Evolutionary conservation across 1,140 invertebrate species (phyloP).

Genomic region (Bactericera cockerelli): DNA sequence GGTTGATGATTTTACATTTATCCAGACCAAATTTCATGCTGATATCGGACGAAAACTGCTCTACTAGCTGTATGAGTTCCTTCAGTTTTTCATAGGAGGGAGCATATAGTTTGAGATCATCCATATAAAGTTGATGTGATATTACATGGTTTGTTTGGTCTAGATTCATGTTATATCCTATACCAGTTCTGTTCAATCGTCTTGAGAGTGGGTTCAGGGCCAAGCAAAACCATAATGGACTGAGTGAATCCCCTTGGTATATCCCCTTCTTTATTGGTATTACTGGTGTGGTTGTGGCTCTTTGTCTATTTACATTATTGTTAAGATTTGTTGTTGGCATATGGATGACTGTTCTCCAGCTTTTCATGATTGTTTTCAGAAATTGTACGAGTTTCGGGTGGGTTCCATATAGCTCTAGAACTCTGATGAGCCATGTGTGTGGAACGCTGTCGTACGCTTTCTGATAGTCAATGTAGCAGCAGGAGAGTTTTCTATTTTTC

Average conservation of each 20-base stretch:
- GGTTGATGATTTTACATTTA: background rate
- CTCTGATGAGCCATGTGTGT: conserved; percentile 11
- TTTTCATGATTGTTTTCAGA: background rate
- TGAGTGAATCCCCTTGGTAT: background rate
- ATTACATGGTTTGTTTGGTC: background rate
- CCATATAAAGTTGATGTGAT: background rate
- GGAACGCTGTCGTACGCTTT: conserved; percentile 18
- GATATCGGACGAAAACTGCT: background rate
- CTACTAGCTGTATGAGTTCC: background rate
- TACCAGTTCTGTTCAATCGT: background rate
- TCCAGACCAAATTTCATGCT: background rate
- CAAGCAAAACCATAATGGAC: too few relatives aligned
- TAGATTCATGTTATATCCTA: background rate
- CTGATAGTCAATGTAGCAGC: conserved; percentile 17
- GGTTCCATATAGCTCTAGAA: conserved; percentile 17
- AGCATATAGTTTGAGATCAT: background rate
- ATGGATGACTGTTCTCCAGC: background rate
- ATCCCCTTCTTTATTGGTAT: background rate
- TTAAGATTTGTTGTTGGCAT: too few relatives aligned
- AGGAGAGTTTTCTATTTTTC: conserved; percentile 4
- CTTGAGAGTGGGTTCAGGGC: background rate
- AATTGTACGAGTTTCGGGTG: background rate
- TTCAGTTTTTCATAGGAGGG: background rate
- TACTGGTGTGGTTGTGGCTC: background rate
- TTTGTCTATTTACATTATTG: too few relatives aligned